Conservation (phyloP, 2,888 invertebrate genomes). For the Antitype chi region DNA sequence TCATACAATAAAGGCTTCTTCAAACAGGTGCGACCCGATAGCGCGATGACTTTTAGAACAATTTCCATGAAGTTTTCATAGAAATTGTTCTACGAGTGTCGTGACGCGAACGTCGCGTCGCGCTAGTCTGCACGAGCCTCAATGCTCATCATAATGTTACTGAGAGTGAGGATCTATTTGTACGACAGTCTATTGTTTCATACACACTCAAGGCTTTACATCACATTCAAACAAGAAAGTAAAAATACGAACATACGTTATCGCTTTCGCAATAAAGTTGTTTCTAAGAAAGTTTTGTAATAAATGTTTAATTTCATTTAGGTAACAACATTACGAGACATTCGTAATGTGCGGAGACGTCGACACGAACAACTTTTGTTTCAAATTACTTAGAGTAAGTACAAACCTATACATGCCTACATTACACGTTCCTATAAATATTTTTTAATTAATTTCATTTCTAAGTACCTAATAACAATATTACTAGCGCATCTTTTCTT, state of each 20-base stretch:
- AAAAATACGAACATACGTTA: slow-evolving; percentile 64
- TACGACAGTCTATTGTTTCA: slow-evolving; percentile 2
- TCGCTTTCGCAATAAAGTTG: slow-evolving; percentile 64
- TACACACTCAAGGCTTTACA: slow-evolving; percentile 23
- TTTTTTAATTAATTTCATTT: slow-evolving; percentile 23
- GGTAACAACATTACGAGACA: slow-evolving; percentile 72
- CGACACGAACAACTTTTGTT: slow-evolving; percentile 68
- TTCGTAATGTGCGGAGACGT: slow-evolving; percentile 67
- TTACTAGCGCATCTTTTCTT: not conserved
- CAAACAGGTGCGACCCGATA: no score
- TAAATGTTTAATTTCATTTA: slow-evolving; percentile 78
- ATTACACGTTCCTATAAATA: slow-evolving; percentile 9
- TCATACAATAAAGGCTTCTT: not conserved
- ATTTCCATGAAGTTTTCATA: no score
- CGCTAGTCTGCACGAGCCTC: no score
- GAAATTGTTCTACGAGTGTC: no score
- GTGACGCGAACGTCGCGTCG: no score
- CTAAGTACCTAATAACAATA: no score
- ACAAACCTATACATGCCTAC: slow-evolving; percentile 50
- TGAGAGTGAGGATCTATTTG: not conserved
- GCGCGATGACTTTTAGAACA: no score
- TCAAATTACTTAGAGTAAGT: slow-evolving; percentile 61
- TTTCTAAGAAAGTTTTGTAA: slow-evolving; percentile 70
- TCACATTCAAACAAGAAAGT: slow-evolving; percentile 41
- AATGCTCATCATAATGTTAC: not conserved